phyloP scores from a whole-genome alignment of 1,140 invertebrate genomes.

The Polypedilum vanderplanki region DNA sequence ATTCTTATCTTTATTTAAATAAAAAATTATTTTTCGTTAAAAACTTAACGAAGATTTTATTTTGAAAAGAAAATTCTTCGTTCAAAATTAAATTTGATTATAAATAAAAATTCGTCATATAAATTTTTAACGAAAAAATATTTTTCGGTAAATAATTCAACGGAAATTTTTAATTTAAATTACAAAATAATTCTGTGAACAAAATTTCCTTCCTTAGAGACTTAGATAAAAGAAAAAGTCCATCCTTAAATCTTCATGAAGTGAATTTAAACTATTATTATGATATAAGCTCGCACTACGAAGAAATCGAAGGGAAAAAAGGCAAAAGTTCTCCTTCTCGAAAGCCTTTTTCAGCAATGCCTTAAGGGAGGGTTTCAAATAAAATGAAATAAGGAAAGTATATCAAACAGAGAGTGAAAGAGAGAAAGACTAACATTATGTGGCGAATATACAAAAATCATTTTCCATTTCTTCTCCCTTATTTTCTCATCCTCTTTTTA shows the following conservation, averaged over 20 bases:
- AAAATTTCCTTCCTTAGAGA: too few species aligned
- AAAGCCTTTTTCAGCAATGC: background rate
- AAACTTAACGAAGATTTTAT: background rate
- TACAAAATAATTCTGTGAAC: too few species aligned
- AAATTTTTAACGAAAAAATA: too few species aligned
- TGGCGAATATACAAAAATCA: constrained; percentile 6
- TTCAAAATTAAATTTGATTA: too few species aligned
- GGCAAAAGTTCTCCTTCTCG: background rate
- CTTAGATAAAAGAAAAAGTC: too few species aligned
- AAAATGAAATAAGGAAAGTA: too few species aligned
- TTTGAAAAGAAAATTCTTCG: too few species aligned
- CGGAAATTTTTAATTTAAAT: too few species aligned
- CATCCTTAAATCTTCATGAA: too few species aligned
- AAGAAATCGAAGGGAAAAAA: background rate
- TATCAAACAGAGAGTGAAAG: background rate
- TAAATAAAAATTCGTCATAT: too few species aligned
- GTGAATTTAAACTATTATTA: background rate
- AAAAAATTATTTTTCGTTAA: background rate
- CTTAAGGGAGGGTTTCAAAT: background rate
- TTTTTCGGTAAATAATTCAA: too few species aligned
- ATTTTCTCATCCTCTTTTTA: background rate
- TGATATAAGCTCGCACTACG: background rate
- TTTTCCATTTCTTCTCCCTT: background rate
- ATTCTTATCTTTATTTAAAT: background rate
- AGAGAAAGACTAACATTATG: constrained; percentile 1